Conservation (phyloP, 2,113 vertebrate genomes). For the Cynocephalus volans region DNA sequence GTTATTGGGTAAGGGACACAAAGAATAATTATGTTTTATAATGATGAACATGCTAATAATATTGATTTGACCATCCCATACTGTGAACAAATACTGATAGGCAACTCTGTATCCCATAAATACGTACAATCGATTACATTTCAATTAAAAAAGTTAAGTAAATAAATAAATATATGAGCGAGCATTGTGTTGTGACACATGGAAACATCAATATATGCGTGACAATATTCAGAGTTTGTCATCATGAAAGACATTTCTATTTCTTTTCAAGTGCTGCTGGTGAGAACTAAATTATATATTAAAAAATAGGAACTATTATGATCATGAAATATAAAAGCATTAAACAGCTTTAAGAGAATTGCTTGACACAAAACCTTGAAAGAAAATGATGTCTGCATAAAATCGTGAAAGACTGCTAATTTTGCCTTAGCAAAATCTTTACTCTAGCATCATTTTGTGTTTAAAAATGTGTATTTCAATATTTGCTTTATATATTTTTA, state of each 20-base stretch:
- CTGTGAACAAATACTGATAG: too few relatives aligned
- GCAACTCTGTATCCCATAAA: too few relatives aligned
- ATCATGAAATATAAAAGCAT: slow-evolving; percentile 32
- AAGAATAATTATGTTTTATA: too few relatives aligned
- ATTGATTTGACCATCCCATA: too few relatives aligned
- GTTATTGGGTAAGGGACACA: too few relatives aligned
- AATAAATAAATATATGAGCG: background rate
- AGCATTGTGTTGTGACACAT: background rate
- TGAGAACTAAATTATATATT: slow-evolving; percentile 61
- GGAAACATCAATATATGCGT: background rate
- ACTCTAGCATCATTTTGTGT: background rate
- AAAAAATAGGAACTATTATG: background rate
- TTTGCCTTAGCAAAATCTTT: background rate
- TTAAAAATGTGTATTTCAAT: background rate
- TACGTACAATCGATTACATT: too few relatives aligned
- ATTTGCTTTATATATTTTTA: background rate
- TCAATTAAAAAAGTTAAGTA: too few relatives aligned
- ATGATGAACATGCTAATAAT: too few relatives aligned
- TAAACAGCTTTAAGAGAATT: background rate
- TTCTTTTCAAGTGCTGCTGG: slow-evolving; percentile 12
- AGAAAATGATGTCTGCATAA: background rate
- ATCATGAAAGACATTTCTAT: background rate
- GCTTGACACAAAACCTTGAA: background rate
- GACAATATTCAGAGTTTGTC: background rate
- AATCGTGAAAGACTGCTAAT: slow-evolving; percentile 6